Percentiles rank a stretch among this genome's conserved stretches.
Conservation (phyloP, 2,888 invertebrate genomes). For the Yponomeuta sedellus region DNA sequence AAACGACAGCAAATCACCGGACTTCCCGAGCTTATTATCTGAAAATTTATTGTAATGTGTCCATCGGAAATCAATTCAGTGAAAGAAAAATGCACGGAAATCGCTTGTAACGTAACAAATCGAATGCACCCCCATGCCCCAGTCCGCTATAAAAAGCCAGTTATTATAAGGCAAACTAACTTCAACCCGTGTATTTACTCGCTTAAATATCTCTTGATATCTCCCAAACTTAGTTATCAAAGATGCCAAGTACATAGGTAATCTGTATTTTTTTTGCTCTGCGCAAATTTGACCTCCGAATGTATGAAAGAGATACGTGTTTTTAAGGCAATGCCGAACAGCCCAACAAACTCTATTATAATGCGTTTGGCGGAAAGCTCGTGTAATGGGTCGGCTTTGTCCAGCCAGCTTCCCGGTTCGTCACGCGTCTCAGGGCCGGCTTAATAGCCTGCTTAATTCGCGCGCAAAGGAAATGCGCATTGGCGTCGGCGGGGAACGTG, state of each 20-base stretch:
- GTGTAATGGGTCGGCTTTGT: conserved; percentile 51
- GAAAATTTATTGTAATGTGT: conserved; percentile 17
- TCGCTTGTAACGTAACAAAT: conserved; percentile 27
- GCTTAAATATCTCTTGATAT: too few species aligned
- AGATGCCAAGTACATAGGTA: too few species aligned
- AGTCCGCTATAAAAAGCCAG: conserved; percentile 17
- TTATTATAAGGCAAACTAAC: conserved; percentile 39
- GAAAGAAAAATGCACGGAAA: conserved; percentile 28
- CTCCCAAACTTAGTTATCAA: too few species aligned
- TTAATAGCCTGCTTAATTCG: conserved; percentile 74
- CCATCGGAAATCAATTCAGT: conserved; percentile 29
- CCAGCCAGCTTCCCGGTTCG: conserved; percentile 59
- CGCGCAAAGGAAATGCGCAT: conserved; percentile 69
- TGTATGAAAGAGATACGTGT: too few species aligned
- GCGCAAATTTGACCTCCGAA: too few species aligned
- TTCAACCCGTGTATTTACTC: too few species aligned
- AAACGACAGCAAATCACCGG: neutral
- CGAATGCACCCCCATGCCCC: conserved; percentile 19
- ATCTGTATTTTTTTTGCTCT: too few species aligned
- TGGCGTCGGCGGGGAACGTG: conserved; percentile 45
- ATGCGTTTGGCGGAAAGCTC: conserved; percentile 36
- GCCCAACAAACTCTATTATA: too few species aligned
- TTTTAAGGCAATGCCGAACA: too few species aligned
- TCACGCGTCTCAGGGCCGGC: conserved; percentile 66
- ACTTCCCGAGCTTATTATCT: neutral